phyloP scores from a whole-genome alignment of 2,113 vertebrate species.

The Noctilio leporinus region DNA sequence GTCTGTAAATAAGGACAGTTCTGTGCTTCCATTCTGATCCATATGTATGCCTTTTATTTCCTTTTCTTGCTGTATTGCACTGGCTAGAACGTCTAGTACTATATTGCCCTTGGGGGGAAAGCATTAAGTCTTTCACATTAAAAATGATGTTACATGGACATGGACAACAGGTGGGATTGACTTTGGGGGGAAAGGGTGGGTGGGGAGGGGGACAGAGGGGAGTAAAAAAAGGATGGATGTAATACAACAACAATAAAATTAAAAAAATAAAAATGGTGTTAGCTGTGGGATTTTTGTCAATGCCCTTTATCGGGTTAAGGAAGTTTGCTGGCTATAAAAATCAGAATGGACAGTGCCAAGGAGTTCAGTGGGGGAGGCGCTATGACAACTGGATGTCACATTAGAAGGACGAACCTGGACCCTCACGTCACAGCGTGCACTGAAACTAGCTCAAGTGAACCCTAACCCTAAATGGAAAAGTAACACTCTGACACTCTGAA shows the following conservation, averaged over 20 bases:
- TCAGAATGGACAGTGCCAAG: too few relatives aligned
- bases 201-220: too few relatives aligned
- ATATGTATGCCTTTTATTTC: neutral
- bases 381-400: fast-evolving
- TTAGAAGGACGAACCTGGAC: neutral
- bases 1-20: neutral
- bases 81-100: too few relatives aligned
- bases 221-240: too few relatives aligned
- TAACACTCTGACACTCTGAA: neutral
- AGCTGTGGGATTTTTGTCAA: neutral
- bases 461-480: neutral
- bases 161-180: too few relatives aligned
- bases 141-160: too few relatives aligned
- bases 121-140: neutral
- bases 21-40: neutral
- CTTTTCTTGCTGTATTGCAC: neutral
- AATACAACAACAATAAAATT: too few relatives aligned
- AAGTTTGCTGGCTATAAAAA: too few relatives aligned
- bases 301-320: too few relatives aligned
- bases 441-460: neutral
- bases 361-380: neutral
- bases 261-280: too few relatives aligned
- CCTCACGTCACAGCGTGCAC: neutral
- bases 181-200: too few relatives aligned
- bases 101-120: fast-evolving